These are phyloP conservation scores for Hephaestus fuliginosus DNA, from an alignment of 2,797 vertebrate species.

Conservation along the genomic window DNA sequence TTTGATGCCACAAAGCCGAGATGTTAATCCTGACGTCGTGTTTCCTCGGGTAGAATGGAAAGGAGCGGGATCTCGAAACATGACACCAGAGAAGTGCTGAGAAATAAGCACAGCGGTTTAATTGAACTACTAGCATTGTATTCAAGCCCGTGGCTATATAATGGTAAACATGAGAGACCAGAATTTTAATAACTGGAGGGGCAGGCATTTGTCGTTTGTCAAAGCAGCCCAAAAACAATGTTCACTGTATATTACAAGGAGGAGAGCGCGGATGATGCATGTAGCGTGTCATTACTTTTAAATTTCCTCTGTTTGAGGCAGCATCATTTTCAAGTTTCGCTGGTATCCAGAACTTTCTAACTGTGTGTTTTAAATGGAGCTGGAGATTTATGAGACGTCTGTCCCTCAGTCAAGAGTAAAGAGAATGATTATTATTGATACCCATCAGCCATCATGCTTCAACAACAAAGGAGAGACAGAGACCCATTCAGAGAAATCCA, in stretches of 20 bases:
- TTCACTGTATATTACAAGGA: constrained; percentile 55
- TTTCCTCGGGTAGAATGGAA: constrained; percentile 51
- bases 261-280: constrained; percentile 57
- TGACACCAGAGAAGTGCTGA: constrained; percentile 45
- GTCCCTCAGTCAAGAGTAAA: constrained; percentile 59
- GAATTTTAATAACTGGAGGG: constrained; percentile 68
- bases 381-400: constrained; percentile 52
- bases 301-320: constrained; percentile 36
- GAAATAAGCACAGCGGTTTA: constrained; percentile 54
- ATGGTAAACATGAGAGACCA: constrained; percentile 58
- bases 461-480: constrained; percentile 54
- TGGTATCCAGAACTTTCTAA: constrained; percentile 44
- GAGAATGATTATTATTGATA: constrained; percentile 58
- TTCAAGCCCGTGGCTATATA: constrained; percentile 61
- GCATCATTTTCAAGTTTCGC: constrained; percentile 30
- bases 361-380: constrained; percentile 43
- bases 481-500: constrained; percentile 58
- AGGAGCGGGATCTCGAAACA: constrained; percentile 48
- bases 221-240: constrained; percentile 59
- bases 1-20: constrained; percentile 45
- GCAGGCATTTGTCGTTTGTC: constrained; percentile 69
- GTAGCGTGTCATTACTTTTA: constrained; percentile 54
- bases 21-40: constrained; percentile 39
- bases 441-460: constrained; percentile 62
- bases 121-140: constrained; percentile 60